Base-by-base conservation (phyloP, 2,113 vertebrate genomes). In the Lampris megalopsis region DNA sequence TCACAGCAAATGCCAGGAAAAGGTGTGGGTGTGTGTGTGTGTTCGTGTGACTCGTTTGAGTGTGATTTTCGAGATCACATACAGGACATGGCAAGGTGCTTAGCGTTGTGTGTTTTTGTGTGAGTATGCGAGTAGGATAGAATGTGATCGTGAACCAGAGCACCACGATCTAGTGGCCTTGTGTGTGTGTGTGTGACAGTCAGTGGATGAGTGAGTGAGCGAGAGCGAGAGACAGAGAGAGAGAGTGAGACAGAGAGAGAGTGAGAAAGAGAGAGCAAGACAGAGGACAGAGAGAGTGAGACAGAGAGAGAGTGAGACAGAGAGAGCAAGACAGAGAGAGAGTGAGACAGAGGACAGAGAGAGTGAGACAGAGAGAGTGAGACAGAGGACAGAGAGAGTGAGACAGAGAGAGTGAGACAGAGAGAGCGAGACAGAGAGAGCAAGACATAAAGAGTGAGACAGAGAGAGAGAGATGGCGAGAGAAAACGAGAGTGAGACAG, bases 61-160 rank as follows among this genome's bases (percentile, higher is more conserved):
- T 48, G 43, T 43, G 45, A 11, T 54, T 36, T 49, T 53, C 3
- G 13, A 49, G 48, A 60, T 72, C 60, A 48, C 4, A 63, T 37
- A 43, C 49, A 80, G 1, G 54, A 42, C 36, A 63, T 63, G 42
- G 63, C 37, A 61, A 49, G 47, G 41, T 77, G 47, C 47, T 7
- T 36, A 37, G 69, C 13, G 37, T 7, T 45, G 43, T 45, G 43
- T 11, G 10, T 53, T 4, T 53, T 11, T 53, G 50, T 53, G 50
- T 53, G 10, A 13, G 50, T 53, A 13, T 53, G 10, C 13, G 50
- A n/a, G 10, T 53, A 13, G 50, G 24, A 24, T 24, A 24, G 24
- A 24, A 24, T 24, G 24, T 24, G 24, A 24, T 24, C 24, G 24
- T 24, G 24, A 24, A 24, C 24, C 24, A 24, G 24, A 24, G 24